Conservation (phyloP, 2,797 vertebrate genomes). For the Arremon aurantiirostris region DNA sequence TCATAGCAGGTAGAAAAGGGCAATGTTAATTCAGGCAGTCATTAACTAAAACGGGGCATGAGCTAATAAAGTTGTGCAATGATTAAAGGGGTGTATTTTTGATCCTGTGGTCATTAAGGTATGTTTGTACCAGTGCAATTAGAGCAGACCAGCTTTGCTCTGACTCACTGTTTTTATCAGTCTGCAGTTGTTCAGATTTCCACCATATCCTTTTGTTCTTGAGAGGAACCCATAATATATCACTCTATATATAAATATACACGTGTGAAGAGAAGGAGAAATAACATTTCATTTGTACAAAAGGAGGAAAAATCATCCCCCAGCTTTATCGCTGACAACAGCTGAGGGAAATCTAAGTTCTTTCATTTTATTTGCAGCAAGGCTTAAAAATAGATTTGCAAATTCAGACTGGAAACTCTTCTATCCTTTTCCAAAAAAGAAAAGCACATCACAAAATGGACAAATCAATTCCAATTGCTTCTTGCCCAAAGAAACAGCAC, state of each 20-base stretch:
- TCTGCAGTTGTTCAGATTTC: background rate
- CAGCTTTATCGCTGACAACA: background rate
- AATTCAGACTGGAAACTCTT: background rate
- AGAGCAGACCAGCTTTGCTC: background rate
- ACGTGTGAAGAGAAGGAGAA: background rate
- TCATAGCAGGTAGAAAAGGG: background rate
- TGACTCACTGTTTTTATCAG: background rate
- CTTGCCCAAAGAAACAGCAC: background rate
- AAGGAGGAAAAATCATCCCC: background rate
- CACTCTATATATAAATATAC: background rate
- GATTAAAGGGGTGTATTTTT: background rate
- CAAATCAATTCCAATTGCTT: constrained; percentile 23
- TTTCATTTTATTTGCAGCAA: background rate
- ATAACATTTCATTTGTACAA: background rate
- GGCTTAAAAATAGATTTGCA: constrained; percentile 17
- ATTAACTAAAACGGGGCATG: background rate
- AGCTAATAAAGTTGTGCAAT: background rate
- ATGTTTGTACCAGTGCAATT: background rate
- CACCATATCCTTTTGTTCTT: background rate
- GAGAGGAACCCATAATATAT: background rate
- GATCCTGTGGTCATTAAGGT: background rate
- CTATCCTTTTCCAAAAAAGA: background rate
- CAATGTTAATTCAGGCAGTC: background rate
- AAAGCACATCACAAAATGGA: background rate
- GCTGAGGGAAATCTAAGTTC: background rate